A percentile compares a stretch with the other conserved stretches of the same genome.
Conservation (phyloP, 2,888 invertebrate species). For the Gandaritis pyraliata region DNA sequence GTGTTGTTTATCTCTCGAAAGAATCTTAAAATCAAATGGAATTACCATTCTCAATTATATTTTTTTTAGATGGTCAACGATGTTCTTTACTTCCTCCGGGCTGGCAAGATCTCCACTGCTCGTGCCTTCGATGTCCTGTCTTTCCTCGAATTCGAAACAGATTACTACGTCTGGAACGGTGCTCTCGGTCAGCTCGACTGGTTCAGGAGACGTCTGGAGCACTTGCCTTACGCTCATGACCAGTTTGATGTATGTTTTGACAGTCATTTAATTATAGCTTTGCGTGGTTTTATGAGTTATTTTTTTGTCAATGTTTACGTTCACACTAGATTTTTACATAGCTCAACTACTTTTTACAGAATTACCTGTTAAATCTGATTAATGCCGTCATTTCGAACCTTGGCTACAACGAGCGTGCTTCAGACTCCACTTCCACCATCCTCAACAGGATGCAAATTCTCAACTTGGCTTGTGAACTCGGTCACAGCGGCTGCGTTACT, state of each 20-base stretch:
- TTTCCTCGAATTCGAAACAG: constrained; percentile 87
- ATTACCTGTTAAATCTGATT: constrained; percentile 76
- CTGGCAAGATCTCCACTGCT: constrained; percentile 79
- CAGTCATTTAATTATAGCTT: neutral
- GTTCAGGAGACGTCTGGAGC: constrained; percentile 71
- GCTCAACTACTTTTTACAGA: constrained; percentile 48
- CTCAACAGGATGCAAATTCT: constrained; percentile 85
- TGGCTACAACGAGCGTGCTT: constrained; percentile 73
- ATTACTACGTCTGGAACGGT: constrained; percentile 91
- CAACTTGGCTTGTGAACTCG: constrained; percentile 87
- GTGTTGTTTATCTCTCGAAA: no score
- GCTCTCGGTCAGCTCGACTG: constrained; percentile 83
- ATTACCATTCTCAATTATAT: constrained; percentile 10
- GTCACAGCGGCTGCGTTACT: constrained; percentile 82
- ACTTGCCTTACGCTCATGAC: constrained; percentile 59
- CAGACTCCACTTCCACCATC: constrained; percentile 82
- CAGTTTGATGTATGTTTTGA: constrained; percentile 62
- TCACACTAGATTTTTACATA: neutral
- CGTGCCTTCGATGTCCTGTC: constrained; percentile 86
- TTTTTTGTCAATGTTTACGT: neutral
- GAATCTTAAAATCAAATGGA: no score
- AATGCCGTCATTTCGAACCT: constrained; percentile 74
- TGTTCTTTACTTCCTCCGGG: constrained; percentile 87
- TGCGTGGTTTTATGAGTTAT: neutral
- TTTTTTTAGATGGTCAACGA: constrained; percentile 88